Evolutionary conservation across 2,888 invertebrate species (phyloP).

Genomic region (Pterobdella sp.): DNA sequence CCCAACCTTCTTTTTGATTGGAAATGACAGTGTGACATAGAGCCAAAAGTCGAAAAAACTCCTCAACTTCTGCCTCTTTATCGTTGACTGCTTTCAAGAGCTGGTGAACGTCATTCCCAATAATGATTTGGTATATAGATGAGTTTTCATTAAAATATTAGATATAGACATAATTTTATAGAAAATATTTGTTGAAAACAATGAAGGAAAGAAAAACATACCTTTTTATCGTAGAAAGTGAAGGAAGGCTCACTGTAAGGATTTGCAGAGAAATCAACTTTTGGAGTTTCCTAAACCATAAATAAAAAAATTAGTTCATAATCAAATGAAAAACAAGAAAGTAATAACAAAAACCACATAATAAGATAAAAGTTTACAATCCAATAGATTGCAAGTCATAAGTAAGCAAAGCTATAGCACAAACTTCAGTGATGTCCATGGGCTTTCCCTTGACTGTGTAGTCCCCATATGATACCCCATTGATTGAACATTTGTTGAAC

Average conservation of each 20-base stretch:
- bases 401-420: constrained; percentile 14
- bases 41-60: constrained; percentile 83
- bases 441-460: constrained; percentile 77
- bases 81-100: constrained; percentile 71
- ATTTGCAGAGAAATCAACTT: constrained; percentile 86
- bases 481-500: constrained; percentile 96
- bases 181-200: not conserved
- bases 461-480: constrained; percentile 84
- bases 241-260: constrained; percentile 82
- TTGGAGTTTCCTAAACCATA: constrained; percentile 65
- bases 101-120: too few species aligned
- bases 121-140: not conserved
- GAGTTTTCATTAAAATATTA: too few species aligned
- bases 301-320: not conserved
- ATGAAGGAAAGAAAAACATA: not conserved
- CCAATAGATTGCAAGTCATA: not conserved
- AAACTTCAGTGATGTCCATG: constrained; percentile 75
- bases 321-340: not conserved
- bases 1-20: constrained; percentile 68
- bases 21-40: constrained; percentile 99
- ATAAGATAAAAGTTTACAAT: not conserved
- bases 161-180: not conserved
- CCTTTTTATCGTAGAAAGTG: constrained; percentile 76
- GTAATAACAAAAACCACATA: not conserved
- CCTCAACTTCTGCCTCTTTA: constrained; percentile 67